Base-by-base conservation (phyloP, 2,113 vertebrate species). In the Mohoua ochrocephala region DNA sequence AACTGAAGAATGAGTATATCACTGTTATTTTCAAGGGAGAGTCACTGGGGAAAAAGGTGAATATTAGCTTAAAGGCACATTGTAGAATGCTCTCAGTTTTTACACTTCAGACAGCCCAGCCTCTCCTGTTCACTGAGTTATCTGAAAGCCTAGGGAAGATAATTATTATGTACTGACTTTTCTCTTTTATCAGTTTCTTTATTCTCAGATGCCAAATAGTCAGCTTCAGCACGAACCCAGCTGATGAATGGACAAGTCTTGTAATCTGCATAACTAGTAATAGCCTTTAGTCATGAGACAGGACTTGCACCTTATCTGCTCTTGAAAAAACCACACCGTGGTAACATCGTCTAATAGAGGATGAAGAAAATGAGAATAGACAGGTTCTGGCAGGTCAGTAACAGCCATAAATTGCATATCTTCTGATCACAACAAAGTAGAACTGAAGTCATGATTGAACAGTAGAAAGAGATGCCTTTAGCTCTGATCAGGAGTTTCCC, bases 251-350 rank as follows among this genome's bases (percentile, higher is more conserved):
- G 18, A 60, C 41, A 27, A 30, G 8, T 71, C 7, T 27, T 70
- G 19, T 69, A 50, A 60, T 53, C 56, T 57, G 23, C 35, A 4
- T 44, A n/a, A 28, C 35, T 65, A 42, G 28, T 65, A 49, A 76
- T 14, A 71, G 20, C 18, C 31, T 86, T 57, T 45, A 50, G 75
- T 80, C 21, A 13, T 41, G 42, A 35, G 28, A 21, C 41, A 84
- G 61, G 13, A 45, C 20, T 61, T 76, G 31, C 6, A 68, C 26
- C 23, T 54, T 54, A 39, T 3, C 52, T 81, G 8, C 54, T 57
- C 60, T 67, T 70, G n/a, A 6, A 45, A 53, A n/a, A 68, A 54
- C 14, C 5, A 7, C 10, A 5, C 35, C 1, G 0, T 18, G 27
- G 30, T 54, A n/a, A n/a, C 23, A 19, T 52, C 6, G 5, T 75